phyloP scores from a whole-genome alignment of 1,140 invertebrate species.

The Myzus persicae region DNA sequence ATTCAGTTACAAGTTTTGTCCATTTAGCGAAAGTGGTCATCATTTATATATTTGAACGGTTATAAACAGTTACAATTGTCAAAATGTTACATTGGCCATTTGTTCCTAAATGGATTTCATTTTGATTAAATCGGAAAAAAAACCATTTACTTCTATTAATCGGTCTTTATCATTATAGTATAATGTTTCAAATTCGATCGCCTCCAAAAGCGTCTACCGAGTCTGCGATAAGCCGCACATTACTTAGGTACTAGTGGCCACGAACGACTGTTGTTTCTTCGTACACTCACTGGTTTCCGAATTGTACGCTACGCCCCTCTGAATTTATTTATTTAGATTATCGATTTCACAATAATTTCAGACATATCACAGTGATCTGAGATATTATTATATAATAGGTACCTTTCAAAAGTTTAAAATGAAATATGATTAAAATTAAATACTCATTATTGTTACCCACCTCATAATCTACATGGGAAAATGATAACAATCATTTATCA shows the following conservation, averaged over 20 bases:
- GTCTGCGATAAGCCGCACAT: neutral
- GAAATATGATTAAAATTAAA: too few species aligned
- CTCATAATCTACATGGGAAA: too few species aligned
- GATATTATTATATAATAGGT: too few species aligned
- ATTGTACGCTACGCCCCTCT: neutral
- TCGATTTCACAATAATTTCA: neutral
- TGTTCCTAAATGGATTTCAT: neutral
- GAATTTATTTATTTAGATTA: neutral
- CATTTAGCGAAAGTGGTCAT: conserved; percentile 33
- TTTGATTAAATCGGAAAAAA: conserved; percentile 1
- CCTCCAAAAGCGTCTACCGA: neutral
- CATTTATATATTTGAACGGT: conserved; percentile 10
- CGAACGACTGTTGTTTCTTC: neutral
- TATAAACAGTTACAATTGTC: neutral
- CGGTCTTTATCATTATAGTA: neutral
- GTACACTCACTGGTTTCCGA: neutral
- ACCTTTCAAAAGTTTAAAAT: too few species aligned
- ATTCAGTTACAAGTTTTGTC: conserved; percentile 25
- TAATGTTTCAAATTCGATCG: neutral
- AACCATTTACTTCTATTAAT: neutral
- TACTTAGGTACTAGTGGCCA: too few species aligned
- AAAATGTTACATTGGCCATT: neutral
- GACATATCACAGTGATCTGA: neutral
- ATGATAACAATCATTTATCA: too few species aligned
- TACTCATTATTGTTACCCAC: too few species aligned